Evolutionary conservation across 2,888 invertebrate genomes (phyloP), one percentile per base, ranked within the genome.

Genomic region (Gortyna flavago): DNA sequence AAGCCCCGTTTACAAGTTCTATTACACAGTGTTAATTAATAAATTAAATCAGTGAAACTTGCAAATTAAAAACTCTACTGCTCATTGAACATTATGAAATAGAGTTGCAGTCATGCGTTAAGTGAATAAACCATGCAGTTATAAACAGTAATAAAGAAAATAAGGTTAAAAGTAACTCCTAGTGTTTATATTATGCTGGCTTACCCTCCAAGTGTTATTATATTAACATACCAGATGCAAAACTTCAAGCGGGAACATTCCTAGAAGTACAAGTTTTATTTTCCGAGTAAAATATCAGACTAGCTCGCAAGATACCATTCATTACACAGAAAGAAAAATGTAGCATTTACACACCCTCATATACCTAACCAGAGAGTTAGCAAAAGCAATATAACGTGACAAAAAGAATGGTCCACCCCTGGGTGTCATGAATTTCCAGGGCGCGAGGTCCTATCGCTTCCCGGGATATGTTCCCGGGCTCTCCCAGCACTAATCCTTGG

Each of bases 401-500:
- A 83, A 88, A 89, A 91, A 88, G 85, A 86, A 83, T 80, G 72
- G 79, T 61, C 80, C 64, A 68, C 89, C 87, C 78, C 64, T 64
- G 87, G 83, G 85, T 71, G 81, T 83, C 84, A 85, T 87, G 88
- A 88, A 90, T 92, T 91, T 91, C 88, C 89, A 82, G 82, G 82
- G 75, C 80, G 80, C 78, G 82, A 79, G 88, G 83, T 88, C 88
- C 87, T 90, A 90, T 90, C 83, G 89, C 82, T 84, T 85, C 80
- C 83, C 82, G 82, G 88, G 90, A 88, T 89, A 89, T 90, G 51
- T 77, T 85, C 79, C 83, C 81, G 83, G 86, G 90, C 89, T 89
- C 89, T 91, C 84, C 85, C 90, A 84, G 86, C 83, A 87, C 91
- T 92, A 92, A 93, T 93, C 91, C 92, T 87, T 79, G 76, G 85